phyloP scores from a whole-genome alignment of 1,140 invertebrate genomes.

The Drosophila sucinea region DNA sequence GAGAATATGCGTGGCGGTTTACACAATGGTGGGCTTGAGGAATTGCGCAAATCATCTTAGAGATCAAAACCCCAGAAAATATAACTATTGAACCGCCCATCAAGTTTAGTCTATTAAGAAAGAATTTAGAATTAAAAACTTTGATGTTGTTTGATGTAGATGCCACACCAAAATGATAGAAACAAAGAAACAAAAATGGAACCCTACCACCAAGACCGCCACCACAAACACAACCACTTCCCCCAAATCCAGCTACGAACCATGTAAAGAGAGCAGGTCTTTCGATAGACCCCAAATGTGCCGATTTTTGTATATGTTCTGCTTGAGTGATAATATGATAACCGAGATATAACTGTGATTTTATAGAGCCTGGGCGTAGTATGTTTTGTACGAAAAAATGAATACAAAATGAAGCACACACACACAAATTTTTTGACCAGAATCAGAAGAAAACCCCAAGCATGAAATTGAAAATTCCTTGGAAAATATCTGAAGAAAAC shows the following conservation, averaged over 20 bases:
- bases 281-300: slow-evolving; percentile 2
- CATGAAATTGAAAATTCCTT: slow-evolving; percentile 53
- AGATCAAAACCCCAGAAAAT: slow-evolving; percentile 23
- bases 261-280: not conserved
- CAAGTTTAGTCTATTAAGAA: slow-evolving; percentile 53
- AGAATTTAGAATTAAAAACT: slow-evolving; percentile 26
- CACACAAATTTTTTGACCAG: slow-evolving; percentile 10
- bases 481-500: slow-evolving; percentile 52
- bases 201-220: not conserved
- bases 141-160: slow-evolving; percentile 6
- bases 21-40: slow-evolving; percentile 87
- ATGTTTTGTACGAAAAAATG: slow-evolving; percentile 51
- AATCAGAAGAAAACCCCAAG: slow-evolving; percentile 36
- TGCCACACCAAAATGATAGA: slow-evolving; percentile 1
- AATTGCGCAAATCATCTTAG: slow-evolving; percentile 81
- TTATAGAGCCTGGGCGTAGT: slow-evolving; percentile 65
- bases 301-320: slow-evolving; percentile 48
- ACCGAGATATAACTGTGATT: slow-evolving; percentile 73
- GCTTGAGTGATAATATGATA: slow-evolving; percentile 59
- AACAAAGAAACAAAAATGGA: not conserved
- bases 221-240: slow-evolving; percentile 39
- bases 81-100: slow-evolving; percentile 64
- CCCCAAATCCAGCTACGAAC: slow-evolving; percentile 16
- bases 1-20: slow-evolving; percentile 89
- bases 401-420: slow-evolving; percentile 29